A percentile compares a stretch with the other conserved stretches of the same genome.
These are phyloP conservation scores for Myotis lucifugus DNA, from an alignment of 2,113 vertebrate species.

Conservation along the genomic window DNA sequence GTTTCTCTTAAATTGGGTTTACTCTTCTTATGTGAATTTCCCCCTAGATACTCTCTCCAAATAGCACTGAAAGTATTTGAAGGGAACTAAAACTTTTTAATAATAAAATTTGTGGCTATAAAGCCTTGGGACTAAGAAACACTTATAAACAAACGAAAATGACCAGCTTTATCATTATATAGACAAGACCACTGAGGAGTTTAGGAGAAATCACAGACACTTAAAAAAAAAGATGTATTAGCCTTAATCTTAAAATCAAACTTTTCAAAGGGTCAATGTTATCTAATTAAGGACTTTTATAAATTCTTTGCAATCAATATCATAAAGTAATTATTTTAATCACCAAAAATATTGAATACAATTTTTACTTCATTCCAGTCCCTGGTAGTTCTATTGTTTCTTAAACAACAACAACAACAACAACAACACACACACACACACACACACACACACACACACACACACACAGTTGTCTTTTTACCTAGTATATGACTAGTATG, in stretches of 20 bases:
- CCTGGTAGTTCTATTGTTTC: background rate
- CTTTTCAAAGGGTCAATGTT: background rate
- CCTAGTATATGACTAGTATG: background rate
- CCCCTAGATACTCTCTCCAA: conserved; percentile 59
- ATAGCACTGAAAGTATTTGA: conserved; percentile 56
- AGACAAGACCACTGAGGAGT: background rate
- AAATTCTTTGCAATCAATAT: background rate
- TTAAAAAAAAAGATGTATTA: background rate
- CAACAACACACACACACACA: no score
- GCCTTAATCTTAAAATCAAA: conserved; percentile 10
- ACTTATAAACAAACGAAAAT: conserved; percentile 5
- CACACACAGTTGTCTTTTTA: background rate
- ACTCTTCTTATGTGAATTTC: conserved; percentile 61
- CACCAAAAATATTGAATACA: background rate
- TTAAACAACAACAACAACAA: no score
- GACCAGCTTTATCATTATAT: background rate
- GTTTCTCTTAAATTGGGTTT: conserved; percentile 73
- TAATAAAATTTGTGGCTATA: conserved; percentile 60
- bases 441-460: no score
- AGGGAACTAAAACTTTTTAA: conserved; percentile 67
- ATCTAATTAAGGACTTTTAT: conserved; percentile 21
- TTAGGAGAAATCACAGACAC: conserved; percentile 12
- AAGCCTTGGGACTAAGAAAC: conserved; percentile 40
- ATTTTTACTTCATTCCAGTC: background rate
- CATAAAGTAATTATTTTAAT: conserved; percentile 17